Conservation (phyloP, 1,140 invertebrate genomes). For the Magallana ariakensis region DNA sequence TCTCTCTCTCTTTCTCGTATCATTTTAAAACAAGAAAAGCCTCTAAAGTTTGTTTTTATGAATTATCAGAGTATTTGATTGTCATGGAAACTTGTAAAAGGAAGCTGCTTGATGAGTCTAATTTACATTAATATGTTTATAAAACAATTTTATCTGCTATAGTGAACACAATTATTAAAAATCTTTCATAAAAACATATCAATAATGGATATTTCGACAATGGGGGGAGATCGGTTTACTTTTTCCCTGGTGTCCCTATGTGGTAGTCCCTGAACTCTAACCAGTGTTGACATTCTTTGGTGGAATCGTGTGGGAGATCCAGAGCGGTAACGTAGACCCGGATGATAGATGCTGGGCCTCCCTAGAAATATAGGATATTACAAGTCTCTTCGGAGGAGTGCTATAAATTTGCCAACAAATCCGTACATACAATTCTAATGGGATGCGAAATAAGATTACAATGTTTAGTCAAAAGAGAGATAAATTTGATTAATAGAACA, state of each 20-base stretch:
- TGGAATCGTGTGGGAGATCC: background rate
- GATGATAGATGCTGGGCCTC: background rate
- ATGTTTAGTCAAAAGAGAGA: background rate
- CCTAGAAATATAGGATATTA: background rate
- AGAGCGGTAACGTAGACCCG: background rate
- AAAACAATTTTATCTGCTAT: no score
- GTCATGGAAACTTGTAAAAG: no score
- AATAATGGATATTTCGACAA: no score
- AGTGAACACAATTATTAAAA: no score
- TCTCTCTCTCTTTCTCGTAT: no score
- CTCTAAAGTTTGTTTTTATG: no score
- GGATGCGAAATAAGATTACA: background rate
- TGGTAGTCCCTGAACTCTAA: slow-evolving; percentile 2
- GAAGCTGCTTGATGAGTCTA: no score
- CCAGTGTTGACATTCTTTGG: background rate
- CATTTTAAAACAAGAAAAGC: no score
- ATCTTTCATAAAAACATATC: no score
- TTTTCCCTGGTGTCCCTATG: background rate
- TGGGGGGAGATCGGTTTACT: background rate
- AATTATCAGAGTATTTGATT: no score
- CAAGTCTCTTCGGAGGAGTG: background rate
- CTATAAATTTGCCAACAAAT: background rate
- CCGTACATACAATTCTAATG: background rate
- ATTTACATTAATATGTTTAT: no score
- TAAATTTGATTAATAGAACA: background rate